Conservation (phyloP, 2,113 vertebrate genomes). For the Cariama cristata region DNA sequence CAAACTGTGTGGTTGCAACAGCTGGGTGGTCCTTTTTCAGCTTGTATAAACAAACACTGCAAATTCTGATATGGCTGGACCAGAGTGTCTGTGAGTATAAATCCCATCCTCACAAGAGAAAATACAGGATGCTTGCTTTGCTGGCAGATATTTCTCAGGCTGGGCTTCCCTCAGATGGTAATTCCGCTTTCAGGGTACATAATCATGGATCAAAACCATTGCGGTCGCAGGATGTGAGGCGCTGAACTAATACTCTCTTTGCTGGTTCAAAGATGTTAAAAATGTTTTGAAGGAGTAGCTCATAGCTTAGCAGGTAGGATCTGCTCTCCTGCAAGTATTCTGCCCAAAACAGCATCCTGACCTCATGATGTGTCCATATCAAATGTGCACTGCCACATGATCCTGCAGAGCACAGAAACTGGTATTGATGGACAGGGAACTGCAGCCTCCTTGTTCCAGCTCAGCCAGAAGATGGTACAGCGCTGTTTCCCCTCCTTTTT, state of each 20-base stretch:
- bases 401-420: not conserved
- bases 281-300: not conserved
- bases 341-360: not conserved
- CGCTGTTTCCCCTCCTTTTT: not conserved
- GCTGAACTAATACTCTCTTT: not conserved
- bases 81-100: not conserved
- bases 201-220: not conserved
- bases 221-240: rapidly evolving
- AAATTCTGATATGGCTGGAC: not conserved
- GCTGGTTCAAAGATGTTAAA: not conserved
- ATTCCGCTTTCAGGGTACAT: not conserved
- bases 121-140: not conserved
- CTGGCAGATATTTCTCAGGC: not conserved
- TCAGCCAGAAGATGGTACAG: not conserved
- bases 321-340: not conserved
- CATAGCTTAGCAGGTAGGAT: not conserved
- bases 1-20: not conserved
- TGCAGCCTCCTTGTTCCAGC: not conserved
- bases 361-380: not conserved
- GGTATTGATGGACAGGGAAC: not conserved
- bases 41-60: constrained; percentile 9
- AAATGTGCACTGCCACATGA: not conserved
- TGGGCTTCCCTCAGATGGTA: not conserved
- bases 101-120: not conserved
- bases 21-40: constrained; percentile 8